phyloP scores from a whole-genome alignment of 2,888 invertebrate species.

The Lepidochrysops patricia region DNA sequence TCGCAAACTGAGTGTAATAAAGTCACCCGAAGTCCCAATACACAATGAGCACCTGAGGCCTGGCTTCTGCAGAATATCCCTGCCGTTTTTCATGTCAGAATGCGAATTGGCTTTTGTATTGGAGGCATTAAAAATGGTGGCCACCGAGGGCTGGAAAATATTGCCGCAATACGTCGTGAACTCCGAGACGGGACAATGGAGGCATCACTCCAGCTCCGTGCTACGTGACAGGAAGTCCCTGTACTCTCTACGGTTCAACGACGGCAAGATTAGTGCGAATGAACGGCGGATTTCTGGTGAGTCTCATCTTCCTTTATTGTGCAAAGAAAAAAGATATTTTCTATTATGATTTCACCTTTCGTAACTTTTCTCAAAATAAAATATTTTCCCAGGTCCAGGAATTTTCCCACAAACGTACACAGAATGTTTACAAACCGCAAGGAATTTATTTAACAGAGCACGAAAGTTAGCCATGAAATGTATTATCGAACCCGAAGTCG shows the following conservation, averaged over 20 bases:
- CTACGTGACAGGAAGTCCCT: constrained; percentile 89
- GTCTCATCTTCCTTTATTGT: constrained; percentile 15
- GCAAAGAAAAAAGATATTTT: neutral
- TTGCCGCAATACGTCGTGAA: constrained; percentile 91
- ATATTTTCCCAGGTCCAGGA: constrained; percentile 71
- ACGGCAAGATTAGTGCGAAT: constrained; percentile 83
- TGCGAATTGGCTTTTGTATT: constrained; percentile 86
- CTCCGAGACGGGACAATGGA: constrained; percentile 92
- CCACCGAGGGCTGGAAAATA: constrained; percentile 91
- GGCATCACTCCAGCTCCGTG: constrained; percentile 85
- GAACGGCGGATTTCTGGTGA: constrained; percentile 80
- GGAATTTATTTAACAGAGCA: constrained; percentile 84
- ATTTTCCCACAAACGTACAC: constrained; percentile 83
- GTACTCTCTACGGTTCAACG: constrained; percentile 81
- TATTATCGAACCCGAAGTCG: constrained; percentile 82
- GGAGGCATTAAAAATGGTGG: constrained; percentile 89
- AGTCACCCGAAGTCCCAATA: constrained; percentile 57
- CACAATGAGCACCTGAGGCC: constrained; percentile 84
- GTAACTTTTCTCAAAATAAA: neutral
- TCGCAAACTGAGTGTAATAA: constrained; percentile 56
- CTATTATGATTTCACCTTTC: neutral
- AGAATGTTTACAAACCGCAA: constrained; percentile 85
- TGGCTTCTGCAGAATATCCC: constrained; percentile 88
- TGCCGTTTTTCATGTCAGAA: constrained; percentile 90
- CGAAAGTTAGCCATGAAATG: constrained; percentile 84